Evolutionary conservation across 2,797 vertebrate species (phyloP).

Genomic region (Poecile montanus): DNA sequence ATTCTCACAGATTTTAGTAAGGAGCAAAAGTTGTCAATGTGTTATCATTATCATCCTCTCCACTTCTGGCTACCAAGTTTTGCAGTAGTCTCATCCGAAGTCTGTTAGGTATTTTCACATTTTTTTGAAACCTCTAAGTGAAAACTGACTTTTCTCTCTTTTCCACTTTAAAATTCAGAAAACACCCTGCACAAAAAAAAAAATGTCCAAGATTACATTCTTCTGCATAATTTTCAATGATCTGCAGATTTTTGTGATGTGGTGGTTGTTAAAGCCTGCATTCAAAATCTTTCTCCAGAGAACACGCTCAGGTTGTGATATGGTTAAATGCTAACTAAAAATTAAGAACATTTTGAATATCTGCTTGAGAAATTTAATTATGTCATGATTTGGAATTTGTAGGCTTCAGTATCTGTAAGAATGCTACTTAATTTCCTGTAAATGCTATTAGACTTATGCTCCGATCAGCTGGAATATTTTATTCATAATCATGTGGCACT

Average conservation of each 20-base stretch:
- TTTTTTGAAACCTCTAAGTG: background rate
- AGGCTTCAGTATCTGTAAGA: constrained; percentile 63
- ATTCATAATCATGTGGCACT: constrained; percentile 59
- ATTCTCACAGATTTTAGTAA: background rate
- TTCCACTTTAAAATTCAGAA: background rate
- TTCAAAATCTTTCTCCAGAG: background rate
- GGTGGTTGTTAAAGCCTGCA: background rate
- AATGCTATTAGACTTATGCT: constrained; percentile 60
- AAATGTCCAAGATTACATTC: background rate
- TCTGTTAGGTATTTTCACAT: accelerated
- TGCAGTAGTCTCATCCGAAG: background rate
- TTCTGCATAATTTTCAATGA: background rate
- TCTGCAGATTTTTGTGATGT: background rate
- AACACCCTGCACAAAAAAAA: background rate
- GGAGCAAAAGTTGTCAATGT: accelerated
- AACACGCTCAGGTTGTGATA: background rate
- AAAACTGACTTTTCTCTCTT: background rate
- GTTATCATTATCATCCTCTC: background rate
- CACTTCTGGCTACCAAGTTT: background rate
- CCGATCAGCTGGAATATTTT: constrained; percentile 67
- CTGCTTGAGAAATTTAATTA: constrained; percentile 67
- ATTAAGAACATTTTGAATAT: constrained; percentile 41
- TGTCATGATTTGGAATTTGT: constrained; percentile 58
- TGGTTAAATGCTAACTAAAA: constrained; percentile 42
- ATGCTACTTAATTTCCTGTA: constrained; percentile 65